Conservation (phyloP, 2,888 invertebrate genomes). For the Plebejus argus region DNA sequence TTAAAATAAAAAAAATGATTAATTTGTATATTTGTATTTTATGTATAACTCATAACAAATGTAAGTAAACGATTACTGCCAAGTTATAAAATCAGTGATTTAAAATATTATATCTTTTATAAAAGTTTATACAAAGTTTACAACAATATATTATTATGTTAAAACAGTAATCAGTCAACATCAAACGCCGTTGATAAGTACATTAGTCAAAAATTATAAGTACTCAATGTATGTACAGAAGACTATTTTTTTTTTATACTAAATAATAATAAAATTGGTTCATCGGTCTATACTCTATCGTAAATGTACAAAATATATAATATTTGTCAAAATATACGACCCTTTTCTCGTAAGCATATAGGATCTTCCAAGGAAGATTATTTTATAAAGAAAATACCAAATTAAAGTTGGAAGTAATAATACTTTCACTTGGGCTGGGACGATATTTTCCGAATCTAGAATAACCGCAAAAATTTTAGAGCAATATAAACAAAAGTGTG, state of each 20-base stretch:
- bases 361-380: background rate
- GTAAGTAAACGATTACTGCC: background rate
- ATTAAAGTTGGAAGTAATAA: constrained; percentile 8
- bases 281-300: too few relatives aligned
- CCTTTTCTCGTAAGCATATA: background rate
- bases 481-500: background rate
- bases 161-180: constrained; percentile 7
- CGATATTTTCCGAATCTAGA: background rate
- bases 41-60: background rate
- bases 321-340: background rate
- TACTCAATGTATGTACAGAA: constrained; percentile 2
- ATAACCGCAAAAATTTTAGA: background rate
- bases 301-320: background rate
- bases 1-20: background rate
- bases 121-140: constrained; percentile 4
- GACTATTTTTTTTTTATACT: too few relatives aligned
- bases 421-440: background rate
- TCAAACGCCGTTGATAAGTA: background rate
- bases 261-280: too few relatives aligned
- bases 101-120: background rate
- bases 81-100: background rate
- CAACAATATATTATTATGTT: background rate
- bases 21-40: background rate
- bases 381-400: constrained; percentile 9
- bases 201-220: background rate